These are phyloP conservation scores for Cyphomyrus discorhynchus DNA, from an alignment of 2,113 vertebrate species.

Conservation along the genomic window DNA sequence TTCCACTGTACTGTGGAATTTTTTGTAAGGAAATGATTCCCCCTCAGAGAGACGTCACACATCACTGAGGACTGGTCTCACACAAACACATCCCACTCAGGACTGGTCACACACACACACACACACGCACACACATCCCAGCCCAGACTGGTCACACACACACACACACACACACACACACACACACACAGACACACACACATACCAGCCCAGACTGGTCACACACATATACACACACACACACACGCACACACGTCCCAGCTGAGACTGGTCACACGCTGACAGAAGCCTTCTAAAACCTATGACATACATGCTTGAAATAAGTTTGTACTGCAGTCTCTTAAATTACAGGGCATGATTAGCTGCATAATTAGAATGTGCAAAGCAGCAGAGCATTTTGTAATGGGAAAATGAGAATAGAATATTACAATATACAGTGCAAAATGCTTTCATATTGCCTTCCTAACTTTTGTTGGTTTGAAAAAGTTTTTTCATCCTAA, in stretches of 20 bases:
- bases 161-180: not conserved
- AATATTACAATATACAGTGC: not conserved
- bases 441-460: not conserved
- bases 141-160: not conserved
- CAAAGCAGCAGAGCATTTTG: not conserved
- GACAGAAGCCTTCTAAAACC: not conserved
- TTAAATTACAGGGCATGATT: not conserved
- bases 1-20: not conserved
- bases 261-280: not conserved
- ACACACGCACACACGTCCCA: not conserved
- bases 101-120: not conserved
- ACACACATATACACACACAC: no score
- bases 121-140: conserved; percentile 18
- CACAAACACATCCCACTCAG: not conserved
- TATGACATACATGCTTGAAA: not conserved
- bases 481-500: not conserved
- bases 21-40: not conserved
- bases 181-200: no score
- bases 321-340: not conserved
- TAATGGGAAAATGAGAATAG: conserved; percentile 3
- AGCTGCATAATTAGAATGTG: not conserved
- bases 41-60: not conserved
- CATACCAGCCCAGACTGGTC: not conserved
- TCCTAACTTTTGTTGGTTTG: not conserved
- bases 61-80: not conserved